Evolutionary conservation across 2,113 vertebrate species (phyloP), one percentile per base, ranked within the genome.

Genomic region (Polypterus bichir): DNA sequence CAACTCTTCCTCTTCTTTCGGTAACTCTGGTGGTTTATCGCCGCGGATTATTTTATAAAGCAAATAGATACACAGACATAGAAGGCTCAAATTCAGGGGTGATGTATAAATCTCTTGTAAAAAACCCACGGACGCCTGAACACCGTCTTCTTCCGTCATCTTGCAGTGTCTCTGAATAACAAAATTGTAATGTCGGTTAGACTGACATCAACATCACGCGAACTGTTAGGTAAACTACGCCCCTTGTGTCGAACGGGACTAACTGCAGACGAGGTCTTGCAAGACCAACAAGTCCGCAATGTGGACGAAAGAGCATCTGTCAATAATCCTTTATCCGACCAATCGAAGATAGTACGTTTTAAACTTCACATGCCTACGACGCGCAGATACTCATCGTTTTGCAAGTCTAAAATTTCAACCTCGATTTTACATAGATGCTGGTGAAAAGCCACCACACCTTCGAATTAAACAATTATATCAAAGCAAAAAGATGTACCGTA

Each of bases 21-120:
- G 72, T 7, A 70, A 7, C 0, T 79, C 76, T 10, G 77, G 70
- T 2, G 79, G 79, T 69, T 83, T 88, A 66, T 96, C 92, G 5
- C 93, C 92, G 59, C 90, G 84, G 64, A 97, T 71, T 69, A 98
- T 96, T 70, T 93, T 92, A 76, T 94, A 96, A 3, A 97, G 70
- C 49, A 98, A 83, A 71, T 91, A 98, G 59, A 96, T 68, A 64
- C 93, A 97, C 49, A 98, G 86, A 71, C 86, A 86, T 57, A 96
- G 82, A 61, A 96, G 82, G 62, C 90, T 92, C 53, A 97, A 75
- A 70, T 97, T 97, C 44, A 97, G 76, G 44, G 93, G 94, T 1
- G 93, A 94, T 3, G 91, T 88, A 64, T 94, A 88, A 55, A 97
- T 89, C 74, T 97, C 94, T 65, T 88, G 79, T 48, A 97, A 73